phyloP scores from a whole-genome alignment of 2,113 vertebrate species.

The Struthidea cinerea region DNA sequence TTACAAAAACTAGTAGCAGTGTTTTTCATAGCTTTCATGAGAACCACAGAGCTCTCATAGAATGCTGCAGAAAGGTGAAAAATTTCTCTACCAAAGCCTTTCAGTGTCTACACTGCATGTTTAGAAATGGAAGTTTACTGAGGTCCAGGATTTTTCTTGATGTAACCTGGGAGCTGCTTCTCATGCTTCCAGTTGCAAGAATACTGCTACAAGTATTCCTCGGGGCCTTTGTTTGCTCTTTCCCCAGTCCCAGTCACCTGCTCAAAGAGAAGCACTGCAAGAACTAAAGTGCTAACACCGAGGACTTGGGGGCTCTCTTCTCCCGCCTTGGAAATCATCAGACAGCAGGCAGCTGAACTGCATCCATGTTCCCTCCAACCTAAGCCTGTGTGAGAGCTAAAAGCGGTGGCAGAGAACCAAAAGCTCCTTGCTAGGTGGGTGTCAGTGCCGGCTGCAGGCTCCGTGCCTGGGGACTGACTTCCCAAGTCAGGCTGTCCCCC shows the following conservation, averaged over 20 bases:
- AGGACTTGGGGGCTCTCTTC: background rate
- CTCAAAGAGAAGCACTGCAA: background rate
- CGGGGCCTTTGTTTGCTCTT: background rate
- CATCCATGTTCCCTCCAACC: background rate
- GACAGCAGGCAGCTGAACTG: background rate
- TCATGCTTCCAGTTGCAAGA: background rate
- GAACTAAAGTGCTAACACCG: background rate
- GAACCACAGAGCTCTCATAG: no score
- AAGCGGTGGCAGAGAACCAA: background rate
- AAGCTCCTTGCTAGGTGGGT: background rate
- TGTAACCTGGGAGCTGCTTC: background rate
- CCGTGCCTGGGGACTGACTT: fast-evolving
- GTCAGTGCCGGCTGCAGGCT: background rate
- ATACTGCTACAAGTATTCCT: background rate
- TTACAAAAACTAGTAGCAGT: no score
- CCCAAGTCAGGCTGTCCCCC: background rate
- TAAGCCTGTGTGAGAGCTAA: background rate
- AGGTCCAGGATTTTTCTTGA: background rate
- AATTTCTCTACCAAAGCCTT: no score
- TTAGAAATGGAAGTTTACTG: background rate
- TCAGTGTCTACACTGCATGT: no score
- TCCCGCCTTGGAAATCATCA: background rate
- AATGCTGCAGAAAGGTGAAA: no score
- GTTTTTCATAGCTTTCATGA: no score
- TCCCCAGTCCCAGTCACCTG: background rate